Evolutionary conservation across 2,888 invertebrate species (phyloP).

Genomic region (Agrotis ipsilon): DNA sequence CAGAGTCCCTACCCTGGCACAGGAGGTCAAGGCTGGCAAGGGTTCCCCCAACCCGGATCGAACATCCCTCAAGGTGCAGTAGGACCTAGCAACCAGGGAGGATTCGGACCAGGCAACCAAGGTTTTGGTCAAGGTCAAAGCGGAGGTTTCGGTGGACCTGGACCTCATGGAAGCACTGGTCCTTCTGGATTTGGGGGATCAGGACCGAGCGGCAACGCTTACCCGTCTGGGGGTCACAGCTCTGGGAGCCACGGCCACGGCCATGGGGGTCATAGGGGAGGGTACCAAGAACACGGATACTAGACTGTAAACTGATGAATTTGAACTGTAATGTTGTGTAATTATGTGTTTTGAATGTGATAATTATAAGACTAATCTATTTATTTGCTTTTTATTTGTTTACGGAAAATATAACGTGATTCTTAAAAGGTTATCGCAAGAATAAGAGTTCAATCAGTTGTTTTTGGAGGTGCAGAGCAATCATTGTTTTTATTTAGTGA

Average conservation of each 20-base stretch:
- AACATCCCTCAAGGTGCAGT: conserved; percentile 46
- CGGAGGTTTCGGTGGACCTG: conserved; percentile 37
- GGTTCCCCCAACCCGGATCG: conserved; percentile 39
- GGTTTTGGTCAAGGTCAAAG: conserved; percentile 20
- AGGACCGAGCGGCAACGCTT: conserved; percentile 25
- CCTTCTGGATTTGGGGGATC: conserved; percentile 51
- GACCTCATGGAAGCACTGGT: conserved; percentile 10
- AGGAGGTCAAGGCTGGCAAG: conserved; percentile 49
- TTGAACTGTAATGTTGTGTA: conserved; percentile 7
- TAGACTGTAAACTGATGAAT: conserved; percentile 31
- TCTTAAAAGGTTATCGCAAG: conserved; percentile 8
- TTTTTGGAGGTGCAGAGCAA: conserved; percentile 23
- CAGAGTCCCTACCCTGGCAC: conserved; percentile 7
- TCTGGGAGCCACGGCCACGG: conserved; percentile 14
- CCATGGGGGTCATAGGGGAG: conserved; percentile 46
- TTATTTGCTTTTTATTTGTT: not conserved
- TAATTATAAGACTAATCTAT: conserved; percentile 21
- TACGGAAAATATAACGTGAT: not conserved
- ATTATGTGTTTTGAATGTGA: conserved; percentile 15
- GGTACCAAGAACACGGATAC: conserved; percentile 57
- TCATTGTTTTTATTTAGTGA: not conserved
- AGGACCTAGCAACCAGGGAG: conserved; percentile 39
- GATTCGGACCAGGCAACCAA: conserved; percentile 26
- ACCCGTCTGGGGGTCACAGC: conserved; percentile 45
- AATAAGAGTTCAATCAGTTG: not conserved